Conservation (phyloP, 1,140 invertebrate species). For the Leptoteleia sp. region DNA sequence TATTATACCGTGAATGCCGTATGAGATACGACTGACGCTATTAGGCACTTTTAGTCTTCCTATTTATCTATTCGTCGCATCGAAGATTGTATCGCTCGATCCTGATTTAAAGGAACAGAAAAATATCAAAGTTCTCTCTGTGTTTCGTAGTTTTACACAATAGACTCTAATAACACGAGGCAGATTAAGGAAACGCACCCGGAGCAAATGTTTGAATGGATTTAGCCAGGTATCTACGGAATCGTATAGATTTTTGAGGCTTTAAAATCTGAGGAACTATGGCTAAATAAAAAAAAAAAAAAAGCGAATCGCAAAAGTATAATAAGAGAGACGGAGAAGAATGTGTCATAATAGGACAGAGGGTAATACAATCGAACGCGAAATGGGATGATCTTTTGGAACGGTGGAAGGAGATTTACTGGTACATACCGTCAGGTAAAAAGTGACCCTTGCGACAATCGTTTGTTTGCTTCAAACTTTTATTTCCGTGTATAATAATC, state of each 20-base stretch:
- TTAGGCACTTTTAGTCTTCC: conserved; percentile 19
- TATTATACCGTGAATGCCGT: conserved; percentile 12
- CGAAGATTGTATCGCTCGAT: conserved; percentile 52
- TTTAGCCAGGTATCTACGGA: conserved; percentile 55
- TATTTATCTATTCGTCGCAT: conserved; percentile 48
- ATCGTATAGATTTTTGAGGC: conserved; percentile 32
- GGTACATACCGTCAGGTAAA: conserved; percentile 55
- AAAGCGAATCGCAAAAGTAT: conserved; percentile 41
- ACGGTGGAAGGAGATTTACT: conserved; percentile 71
- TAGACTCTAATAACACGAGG: conserved; percentile 62
- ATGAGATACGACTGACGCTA: conserved; percentile 14
- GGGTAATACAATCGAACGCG: conserved; percentile 57
- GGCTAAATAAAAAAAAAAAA: conserved; percentile 54
- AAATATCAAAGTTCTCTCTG: conserved; percentile 48
- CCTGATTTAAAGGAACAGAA: conserved; percentile 44
- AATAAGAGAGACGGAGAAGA: conserved; percentile 50
- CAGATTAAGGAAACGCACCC: conserved; percentile 67
- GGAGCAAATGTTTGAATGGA: conserved; percentile 68
- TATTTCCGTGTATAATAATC: conserved; percentile 71
- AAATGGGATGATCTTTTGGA: conserved; percentile 67
- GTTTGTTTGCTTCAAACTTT: conserved; percentile 61
- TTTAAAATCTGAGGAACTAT: conserved; percentile 55
- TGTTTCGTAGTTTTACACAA: conserved; percentile 59
- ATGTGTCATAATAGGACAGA: conserved; percentile 68
- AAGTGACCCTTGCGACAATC: conserved; percentile 68